phyloP scores from a whole-genome alignment of 1,140 invertebrate genomes.

The Stegodyphus dumicola region DNA sequence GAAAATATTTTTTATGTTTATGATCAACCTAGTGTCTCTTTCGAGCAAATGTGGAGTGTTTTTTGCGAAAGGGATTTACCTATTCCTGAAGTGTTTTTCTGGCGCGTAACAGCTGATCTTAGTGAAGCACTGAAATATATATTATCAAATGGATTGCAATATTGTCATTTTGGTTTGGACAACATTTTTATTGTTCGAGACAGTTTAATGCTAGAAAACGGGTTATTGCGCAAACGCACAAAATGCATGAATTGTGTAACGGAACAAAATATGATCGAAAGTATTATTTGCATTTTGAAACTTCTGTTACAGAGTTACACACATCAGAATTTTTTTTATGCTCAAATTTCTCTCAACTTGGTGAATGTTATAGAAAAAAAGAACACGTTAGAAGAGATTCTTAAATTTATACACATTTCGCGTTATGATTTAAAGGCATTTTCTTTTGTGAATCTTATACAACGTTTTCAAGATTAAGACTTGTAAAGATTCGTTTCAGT shows the following conservation, averaged over 20 bases:
- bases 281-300: constrained; percentile 8
- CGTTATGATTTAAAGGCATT: neutral
- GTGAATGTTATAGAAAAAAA: constrained; percentile 9
- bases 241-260: neutral
- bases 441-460: constrained; percentile 32
- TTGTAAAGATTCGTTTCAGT: no score
- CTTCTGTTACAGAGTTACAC: neutral
- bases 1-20: constrained; percentile 60
- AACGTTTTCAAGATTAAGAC: neutral
- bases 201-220: constrained; percentile 58
- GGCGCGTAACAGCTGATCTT: constrained; percentile 37
- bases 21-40: constrained; percentile 35
- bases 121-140: constrained; percentile 46
- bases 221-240: constrained; percentile 45
- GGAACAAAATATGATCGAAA: constrained; percentile 12
- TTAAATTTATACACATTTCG: neutral
- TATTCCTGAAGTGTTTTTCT: constrained; percentile 44
- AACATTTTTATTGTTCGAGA: constrained; percentile 57
- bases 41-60: constrained; percentile 54
- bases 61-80: constrained; percentile 33
- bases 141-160: constrained; percentile 27
- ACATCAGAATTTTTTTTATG: neutral
- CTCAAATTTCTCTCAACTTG: neutral
- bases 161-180: constrained; percentile 50
- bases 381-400: neutral